phyloP scores from a whole-genome alignment of 2,797 vertebrate species.

The Acipenser transmontanus region DNA sequence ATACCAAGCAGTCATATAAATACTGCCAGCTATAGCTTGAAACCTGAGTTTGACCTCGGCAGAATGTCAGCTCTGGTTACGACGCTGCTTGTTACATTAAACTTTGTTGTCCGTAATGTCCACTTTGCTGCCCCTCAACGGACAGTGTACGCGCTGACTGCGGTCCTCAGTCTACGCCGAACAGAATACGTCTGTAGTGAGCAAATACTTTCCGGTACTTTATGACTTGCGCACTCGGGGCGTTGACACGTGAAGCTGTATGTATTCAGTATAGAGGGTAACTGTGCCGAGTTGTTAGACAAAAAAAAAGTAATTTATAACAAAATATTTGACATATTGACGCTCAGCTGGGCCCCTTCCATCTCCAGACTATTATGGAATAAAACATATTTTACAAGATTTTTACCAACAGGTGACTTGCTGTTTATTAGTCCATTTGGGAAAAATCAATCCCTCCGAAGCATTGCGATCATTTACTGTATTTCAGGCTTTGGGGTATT shows the following conservation, averaged over 20 bases:
- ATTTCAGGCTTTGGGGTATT: conserved; percentile 69
- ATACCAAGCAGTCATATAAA: no score
- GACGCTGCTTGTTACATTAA: no score
- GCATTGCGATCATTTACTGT: conserved; percentile 65
- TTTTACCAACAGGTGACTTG: conserved; percentile 75
- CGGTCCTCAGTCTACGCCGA: no score
- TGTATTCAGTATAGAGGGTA: not conserved
- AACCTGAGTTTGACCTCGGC: no score
- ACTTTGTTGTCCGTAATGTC: no score
- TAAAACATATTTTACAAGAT: conserved; percentile 75
- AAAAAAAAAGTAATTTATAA: conserved; percentile 17
- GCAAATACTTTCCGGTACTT: not conserved
- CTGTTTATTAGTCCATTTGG: conserved; percentile 70
- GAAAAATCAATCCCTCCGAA: conserved; percentile 72
- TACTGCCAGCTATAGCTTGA: no score
- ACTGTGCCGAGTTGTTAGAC: not conserved
- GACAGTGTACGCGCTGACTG: no score
- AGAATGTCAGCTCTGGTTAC: no score
- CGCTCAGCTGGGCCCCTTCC: conserved; percentile 54
- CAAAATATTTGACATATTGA: conserved; percentile 50
- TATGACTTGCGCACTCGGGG: not conserved
- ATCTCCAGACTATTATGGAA: conserved; percentile 71
- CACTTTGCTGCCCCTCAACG: no score
- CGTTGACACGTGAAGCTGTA: not conserved
- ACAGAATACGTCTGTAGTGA: no score